phyloP scores from a whole-genome alignment of 2,113 vertebrate species.

The Odontesthes bonariensis region DNA sequence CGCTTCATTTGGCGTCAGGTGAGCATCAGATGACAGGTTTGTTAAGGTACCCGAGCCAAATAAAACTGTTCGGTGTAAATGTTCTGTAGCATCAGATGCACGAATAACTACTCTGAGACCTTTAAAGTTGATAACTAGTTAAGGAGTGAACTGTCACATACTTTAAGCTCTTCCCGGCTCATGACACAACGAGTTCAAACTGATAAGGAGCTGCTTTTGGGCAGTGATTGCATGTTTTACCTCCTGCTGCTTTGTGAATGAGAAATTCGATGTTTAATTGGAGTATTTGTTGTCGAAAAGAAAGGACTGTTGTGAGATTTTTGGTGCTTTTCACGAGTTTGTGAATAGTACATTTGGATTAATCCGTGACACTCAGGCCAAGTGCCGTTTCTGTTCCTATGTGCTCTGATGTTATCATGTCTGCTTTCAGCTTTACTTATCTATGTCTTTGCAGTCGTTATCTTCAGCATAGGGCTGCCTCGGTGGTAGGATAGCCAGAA shows the following conservation, averaged over 20 bases:
- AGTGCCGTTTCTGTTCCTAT: neutral
- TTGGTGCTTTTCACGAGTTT: neutral
- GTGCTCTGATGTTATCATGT: neutral
- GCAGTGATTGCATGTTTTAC: neutral
- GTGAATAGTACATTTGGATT: neutral
- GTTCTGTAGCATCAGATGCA: neutral
- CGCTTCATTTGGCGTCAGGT: constrained; percentile 50
- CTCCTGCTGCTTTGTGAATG: neutral
- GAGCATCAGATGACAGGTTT: constrained; percentile 46
- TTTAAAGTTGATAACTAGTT: neutral
- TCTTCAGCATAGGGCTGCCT: neutral
- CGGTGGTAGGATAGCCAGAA: neutral
- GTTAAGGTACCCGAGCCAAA: neutral
- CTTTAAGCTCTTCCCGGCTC: neutral
- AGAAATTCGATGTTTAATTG: neutral
- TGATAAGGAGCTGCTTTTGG: neutral
- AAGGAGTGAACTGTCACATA: neutral
- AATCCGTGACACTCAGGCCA: neutral
- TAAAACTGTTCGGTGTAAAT: neutral
- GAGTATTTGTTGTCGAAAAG: neutral
- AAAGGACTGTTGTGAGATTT: neutral
- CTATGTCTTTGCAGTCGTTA: neutral
- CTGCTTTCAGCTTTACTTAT: constrained; percentile 17
- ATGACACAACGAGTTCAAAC: neutral
- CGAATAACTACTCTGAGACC: neutral